These are phyloP conservation scores for Clarias platycephalus DNA, from an alignment of 2,797 vertebrate species.

Conservation along the genomic window DNA sequence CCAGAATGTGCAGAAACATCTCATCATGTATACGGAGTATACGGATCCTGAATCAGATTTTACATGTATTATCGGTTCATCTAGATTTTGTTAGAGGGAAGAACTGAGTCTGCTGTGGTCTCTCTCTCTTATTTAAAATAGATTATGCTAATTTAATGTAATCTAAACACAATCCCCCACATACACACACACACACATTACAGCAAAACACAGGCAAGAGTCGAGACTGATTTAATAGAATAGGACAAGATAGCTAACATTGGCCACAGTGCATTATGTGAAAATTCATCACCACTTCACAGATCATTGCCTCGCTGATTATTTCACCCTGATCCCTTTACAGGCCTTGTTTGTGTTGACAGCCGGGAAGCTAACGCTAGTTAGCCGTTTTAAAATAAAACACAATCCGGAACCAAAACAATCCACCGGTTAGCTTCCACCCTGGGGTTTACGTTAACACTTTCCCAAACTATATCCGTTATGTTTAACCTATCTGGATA, in stretches of 20 bases:
- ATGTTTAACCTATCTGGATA: neutral
- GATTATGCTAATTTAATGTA: neutral
- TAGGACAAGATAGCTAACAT: neutral
- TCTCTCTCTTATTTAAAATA: neutral
- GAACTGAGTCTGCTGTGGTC: neutral
- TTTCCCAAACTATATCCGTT: neutral
- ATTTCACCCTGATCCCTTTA: too few relatives aligned
- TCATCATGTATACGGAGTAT: too few relatives aligned
- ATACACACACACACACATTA: neutral
- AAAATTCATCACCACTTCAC: constrained; percentile 25
- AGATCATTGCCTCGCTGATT: neutral
- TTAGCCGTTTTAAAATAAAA: constrained; percentile 21
- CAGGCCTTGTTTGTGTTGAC: constrained; percentile 31
- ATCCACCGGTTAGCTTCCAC: neutral
- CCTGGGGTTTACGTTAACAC: neutral
- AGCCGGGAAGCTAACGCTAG: constrained; percentile 21
- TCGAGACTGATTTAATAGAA: neutral
- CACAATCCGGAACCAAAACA: neutral
- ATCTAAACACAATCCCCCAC: neutral
- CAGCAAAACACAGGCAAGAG: neutral
- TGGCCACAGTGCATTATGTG: constrained; percentile 39
- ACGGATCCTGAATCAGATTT: neutral
- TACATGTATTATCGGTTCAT: neutral
- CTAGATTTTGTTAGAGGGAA: neutral
- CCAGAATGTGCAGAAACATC: neutral